Evolutionary conservation across 2,797 vertebrate genomes (phyloP).

Genomic region (Malurus splendens): DNA sequence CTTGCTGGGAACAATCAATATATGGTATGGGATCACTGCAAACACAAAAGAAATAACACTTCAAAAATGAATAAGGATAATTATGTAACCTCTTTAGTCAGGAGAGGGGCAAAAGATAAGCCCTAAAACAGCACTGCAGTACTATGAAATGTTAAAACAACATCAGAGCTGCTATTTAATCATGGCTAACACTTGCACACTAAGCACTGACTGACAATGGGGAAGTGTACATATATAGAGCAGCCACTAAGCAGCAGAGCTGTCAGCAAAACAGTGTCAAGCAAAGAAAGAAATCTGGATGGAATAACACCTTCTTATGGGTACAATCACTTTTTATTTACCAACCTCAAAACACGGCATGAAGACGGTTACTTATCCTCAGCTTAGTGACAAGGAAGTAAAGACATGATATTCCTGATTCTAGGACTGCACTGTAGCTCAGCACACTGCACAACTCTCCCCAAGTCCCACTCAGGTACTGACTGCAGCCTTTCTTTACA

Average conservation of each 20-base stretch:
- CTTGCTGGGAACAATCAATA: conserved; percentile 93
- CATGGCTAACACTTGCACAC: not conserved
- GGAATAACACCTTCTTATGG: not conserved
- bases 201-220: not conserved
- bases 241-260: not conserved
- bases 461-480: not conserved
- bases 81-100: not conserved
- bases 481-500: not conserved
- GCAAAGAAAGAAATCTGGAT: not conserved
- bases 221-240: not conserved
- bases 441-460: not conserved
- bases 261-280: not conserved
- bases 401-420: not conserved
- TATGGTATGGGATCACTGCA: conserved; percentile 97
- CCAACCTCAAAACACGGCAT: not conserved
- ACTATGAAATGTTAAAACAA: not conserved
- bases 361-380: not conserved
- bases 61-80: not conserved
- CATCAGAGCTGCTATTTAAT: not conserved
- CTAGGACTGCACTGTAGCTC: not conserved
- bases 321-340: not conserved
- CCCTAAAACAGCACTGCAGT: not conserved
- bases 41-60: conserved; percentile 7
- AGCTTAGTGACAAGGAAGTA: not conserved
- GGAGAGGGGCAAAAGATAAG: not conserved